phyloP scores from a whole-genome alignment of 2,888 invertebrate genomes.

The Nomada goodeniana region DNA sequence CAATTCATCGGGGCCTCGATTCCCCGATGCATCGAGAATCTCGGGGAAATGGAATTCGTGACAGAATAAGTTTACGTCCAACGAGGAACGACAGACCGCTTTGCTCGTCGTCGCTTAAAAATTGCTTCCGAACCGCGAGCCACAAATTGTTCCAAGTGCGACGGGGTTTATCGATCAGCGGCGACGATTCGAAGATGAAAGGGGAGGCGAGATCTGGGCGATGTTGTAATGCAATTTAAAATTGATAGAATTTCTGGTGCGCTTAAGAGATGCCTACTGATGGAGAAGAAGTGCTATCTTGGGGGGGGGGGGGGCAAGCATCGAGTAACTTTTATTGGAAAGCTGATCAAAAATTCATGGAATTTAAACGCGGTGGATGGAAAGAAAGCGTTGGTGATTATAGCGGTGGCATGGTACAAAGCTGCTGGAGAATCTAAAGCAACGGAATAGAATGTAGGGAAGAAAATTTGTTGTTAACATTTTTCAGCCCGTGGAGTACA shows the following conservation, averaged over 20 bases:
- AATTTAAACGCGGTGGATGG: too few relatives aligned
- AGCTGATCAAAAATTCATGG: too few relatives aligned
- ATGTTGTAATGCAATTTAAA: not conserved
- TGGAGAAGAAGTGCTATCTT: too few relatives aligned
- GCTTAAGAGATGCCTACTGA: too few relatives aligned
- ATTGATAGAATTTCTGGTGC: not conserved
- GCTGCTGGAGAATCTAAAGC: not conserved
- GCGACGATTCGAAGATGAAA: not conserved
- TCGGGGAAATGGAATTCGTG: conserved; percentile 46
- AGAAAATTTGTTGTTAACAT: too few relatives aligned
- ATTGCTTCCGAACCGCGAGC: not conserved
- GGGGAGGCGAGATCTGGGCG: not conserved
- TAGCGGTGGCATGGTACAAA: not conserved
- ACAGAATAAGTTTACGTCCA: conserved; percentile 48
- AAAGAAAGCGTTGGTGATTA: too few relatives aligned
- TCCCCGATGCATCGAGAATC: conserved; percentile 38
- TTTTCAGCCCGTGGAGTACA: too few relatives aligned
- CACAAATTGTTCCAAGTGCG: conserved; percentile 12
- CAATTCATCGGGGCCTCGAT: conserved; percentile 36
- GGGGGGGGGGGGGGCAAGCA: too few relatives aligned
- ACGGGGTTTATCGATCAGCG: conserved; percentile 28
- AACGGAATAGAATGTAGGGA: too few relatives aligned
- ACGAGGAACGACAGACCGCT: conserved; percentile 30
- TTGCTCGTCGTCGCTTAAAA: conserved; percentile 6
- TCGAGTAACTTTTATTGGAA: too few relatives aligned